Evolutionary conservation across 2,888 invertebrate species (phyloP).

Genomic region (Tinea trinotella): DNA sequence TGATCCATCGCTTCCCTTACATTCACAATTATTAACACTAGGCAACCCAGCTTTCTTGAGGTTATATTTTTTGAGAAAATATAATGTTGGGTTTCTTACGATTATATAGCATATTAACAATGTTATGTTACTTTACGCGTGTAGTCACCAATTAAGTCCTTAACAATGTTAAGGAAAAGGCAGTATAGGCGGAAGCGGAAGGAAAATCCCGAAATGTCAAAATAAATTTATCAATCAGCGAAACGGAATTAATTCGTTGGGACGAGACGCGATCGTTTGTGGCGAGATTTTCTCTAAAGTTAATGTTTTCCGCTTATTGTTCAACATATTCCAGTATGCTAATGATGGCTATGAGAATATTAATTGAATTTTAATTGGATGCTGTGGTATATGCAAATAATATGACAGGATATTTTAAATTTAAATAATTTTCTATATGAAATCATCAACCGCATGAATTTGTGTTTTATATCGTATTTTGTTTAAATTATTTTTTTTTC

Average conservation of each 20-base stretch:
- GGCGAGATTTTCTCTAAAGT: not conserved
- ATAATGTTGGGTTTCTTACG: too few relatives aligned
- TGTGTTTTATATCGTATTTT: too few relatives aligned
- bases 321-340: constrained; percentile 6
- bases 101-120: not conserved
- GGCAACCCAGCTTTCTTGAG: too few relatives aligned
- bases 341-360: constrained; percentile 1
- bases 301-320: not conserved
- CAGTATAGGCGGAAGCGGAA: constrained; percentile 13
- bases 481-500: too few relatives aligned
- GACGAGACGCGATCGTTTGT: constrained; percentile 19
- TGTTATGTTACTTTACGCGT: not conserved
- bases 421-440: not conserved
- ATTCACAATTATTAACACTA: too few relatives aligned
- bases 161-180: constrained; percentile 25
- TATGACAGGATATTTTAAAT: constrained; percentile 6
- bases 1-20: too few relatives aligned
- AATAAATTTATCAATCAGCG: constrained; percentile 29
- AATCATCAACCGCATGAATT: not conserved
- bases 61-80: too few relatives aligned
- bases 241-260: constrained; percentile 31
- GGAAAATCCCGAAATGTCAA: constrained; percentile 12
- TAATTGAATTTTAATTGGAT: constrained; percentile 5
- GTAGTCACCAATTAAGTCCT: constrained; percentile 33
- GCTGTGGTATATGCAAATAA: constrained; percentile 1